Percentiles rank a stretch among this genome's conserved stretches.
These are phyloP conservation scores for Pitangus sulphuratus DNA, from an alignment of 2,797 vertebrate species.

Conservation along the genomic window DNA sequence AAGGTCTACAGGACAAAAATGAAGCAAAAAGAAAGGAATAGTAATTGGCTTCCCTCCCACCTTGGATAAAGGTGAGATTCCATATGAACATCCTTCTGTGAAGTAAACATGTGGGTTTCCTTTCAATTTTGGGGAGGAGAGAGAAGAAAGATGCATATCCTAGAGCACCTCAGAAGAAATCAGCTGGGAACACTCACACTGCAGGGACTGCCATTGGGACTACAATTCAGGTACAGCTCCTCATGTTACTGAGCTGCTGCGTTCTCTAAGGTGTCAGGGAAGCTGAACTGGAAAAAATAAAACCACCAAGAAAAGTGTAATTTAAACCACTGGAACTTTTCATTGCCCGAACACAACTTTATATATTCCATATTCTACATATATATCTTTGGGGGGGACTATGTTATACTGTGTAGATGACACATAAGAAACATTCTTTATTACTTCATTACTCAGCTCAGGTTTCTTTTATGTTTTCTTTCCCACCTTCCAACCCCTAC, in stretches of 20 bases:
- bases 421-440: neutral
- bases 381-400: fast-evolving
- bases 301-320: neutral
- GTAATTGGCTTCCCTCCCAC: neutral
- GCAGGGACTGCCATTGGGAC: neutral
- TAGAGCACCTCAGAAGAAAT: neutral
- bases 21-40: neutral
- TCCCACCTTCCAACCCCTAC: neutral
- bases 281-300: neutral
- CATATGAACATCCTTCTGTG: neutral
- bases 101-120: neutral
- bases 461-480: neutral
- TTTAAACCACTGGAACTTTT: neutral
- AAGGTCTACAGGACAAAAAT: neutral
- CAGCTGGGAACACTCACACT: fast-evolving
- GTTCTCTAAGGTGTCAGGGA: neutral
- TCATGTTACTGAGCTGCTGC: neutral
- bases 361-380: neutral
- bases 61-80: neutral
- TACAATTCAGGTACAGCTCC: neutral
- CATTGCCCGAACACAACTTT: neutral
- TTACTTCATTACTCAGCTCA: neutral
- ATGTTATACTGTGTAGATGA: neutral
- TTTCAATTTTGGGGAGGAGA: neutral
- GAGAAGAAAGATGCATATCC: neutral